Evolutionary conservation across 2,113 vertebrate genomes (phyloP).

Genomic region (Lagenorhynchus albirostris): DNA sequence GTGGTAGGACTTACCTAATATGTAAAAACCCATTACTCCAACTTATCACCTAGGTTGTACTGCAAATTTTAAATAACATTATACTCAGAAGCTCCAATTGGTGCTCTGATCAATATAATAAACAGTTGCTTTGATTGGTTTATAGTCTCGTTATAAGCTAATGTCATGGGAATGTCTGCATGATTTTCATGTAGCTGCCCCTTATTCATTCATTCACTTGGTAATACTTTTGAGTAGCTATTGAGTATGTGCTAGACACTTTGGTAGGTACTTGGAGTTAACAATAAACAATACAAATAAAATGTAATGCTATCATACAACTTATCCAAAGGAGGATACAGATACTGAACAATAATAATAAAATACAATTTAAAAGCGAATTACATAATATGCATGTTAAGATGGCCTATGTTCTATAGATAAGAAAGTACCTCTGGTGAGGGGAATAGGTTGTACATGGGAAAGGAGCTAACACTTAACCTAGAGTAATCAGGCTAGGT

Average conservation of each 20-base stretch:
- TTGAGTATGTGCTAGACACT: background rate
- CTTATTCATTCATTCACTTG: background rate
- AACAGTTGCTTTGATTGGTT: background rate
- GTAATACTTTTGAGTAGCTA: background rate
- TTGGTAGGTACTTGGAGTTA: background rate
- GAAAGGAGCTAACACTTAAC: background rate
- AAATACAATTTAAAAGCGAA: background rate
- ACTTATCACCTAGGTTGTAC: background rate
- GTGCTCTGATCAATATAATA: background rate
- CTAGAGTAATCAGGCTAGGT: background rate
- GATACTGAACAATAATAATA: background rate
- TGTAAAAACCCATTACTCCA: background rate
- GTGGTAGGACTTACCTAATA: background rate
- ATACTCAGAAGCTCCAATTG: background rate
- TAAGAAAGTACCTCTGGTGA: background rate
- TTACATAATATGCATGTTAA: background rate
- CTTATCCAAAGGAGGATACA: background rate
- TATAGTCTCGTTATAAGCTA: background rate
- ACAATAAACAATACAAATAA: background rate
- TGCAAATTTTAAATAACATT: background rate
- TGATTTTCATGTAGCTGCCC: background rate
- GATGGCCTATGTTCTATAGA: background rate
- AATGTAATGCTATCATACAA: background rate
- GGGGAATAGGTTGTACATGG: fast-evolving
- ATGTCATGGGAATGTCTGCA: background rate